Base-by-base conservation (phyloP, 1,140 invertebrate species). In the Pteromalus puparum region DNA sequence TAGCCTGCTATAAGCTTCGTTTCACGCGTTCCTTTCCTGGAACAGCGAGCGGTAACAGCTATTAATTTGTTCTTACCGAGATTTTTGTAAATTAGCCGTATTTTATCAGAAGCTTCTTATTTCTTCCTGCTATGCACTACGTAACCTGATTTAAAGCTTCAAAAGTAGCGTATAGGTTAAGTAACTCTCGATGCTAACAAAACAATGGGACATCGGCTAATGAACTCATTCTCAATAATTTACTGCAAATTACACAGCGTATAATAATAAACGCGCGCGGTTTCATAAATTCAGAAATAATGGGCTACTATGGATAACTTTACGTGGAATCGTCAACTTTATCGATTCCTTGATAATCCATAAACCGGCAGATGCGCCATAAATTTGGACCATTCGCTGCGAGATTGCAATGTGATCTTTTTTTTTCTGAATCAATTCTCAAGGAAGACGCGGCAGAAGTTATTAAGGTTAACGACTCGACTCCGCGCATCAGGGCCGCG, bases 401-500 rank as follows among this genome's bases (percentile, higher is more conserved):
- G 48, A n/a, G 53, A 61, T 61, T 61, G 53, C 18, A 61, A 61
- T 5, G 0, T 53, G 13, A n/a, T n/a, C n/a, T 53, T 21, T n/a
- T 53, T 53, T 61, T 5, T 61, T 61, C 18, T 9, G 5, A 61
- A 61, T 61, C 53, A 61, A 61, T 61, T 61, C 5, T 6, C 53
- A 61, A 61, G n/a, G 18, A 61, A 61, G 53, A 61, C 46, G 46
- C 46, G 6, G 6, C 18, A 21, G 53, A 70, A 13, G 15, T 42
- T 75, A 75, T 75, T 75, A 75, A 75, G 73, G 72, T 42, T 74
- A 42, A 74, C 34, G 73, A 75, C 21, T 26, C 34, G 73, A 75
- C 21, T 26, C 42, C 13, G 1, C 1, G 21, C 2, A 4, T 5
- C 15, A 48, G 46, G 12, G 46, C 2, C 53, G 15, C 21, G 53